A percentile compares a stretch with the other conserved stretches of the same genome.
Conservation (phyloP, 2,888 invertebrate genomes). For the Anoplius nigerrimus region DNA sequence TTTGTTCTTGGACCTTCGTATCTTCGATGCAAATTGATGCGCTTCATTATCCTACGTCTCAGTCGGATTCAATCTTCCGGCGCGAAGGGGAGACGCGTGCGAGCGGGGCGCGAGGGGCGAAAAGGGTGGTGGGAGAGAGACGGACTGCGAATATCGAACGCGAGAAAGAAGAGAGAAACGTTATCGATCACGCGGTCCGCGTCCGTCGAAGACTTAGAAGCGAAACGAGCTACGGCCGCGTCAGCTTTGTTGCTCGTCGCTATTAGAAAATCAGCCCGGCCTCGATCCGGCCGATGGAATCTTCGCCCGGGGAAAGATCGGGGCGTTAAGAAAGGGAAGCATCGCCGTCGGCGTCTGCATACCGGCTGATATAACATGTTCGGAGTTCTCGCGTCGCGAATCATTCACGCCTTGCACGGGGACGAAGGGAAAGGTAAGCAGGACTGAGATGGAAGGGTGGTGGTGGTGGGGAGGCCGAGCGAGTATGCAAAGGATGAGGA, state of each 20-base stretch:
- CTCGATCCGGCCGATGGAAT: too few relatives aligned
- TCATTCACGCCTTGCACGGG: conserved; percentile 62
- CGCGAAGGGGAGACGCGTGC: too few relatives aligned
- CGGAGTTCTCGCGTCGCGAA: conserved; percentile 59
- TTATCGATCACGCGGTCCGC: neutral
- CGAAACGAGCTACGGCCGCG: too few relatives aligned
- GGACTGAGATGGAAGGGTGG: neutral
- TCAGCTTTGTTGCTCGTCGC: neutral
- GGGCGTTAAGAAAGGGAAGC: conserved; percentile 16
- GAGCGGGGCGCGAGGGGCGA: neutral
- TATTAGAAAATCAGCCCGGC: too few relatives aligned
- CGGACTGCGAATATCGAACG: neutral
- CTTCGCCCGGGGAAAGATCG: conserved; percentile 7
- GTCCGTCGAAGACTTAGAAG: neutral
- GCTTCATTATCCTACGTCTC: too few relatives aligned
- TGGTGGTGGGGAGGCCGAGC: neutral
- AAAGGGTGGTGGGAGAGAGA: neutral
- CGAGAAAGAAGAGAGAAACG: too few relatives aligned
- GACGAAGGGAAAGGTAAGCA: conserved; percentile 4
- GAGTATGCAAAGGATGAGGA: neutral
- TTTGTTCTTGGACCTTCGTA: too few relatives aligned
- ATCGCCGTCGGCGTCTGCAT: conserved; percentile 49
- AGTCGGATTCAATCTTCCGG: neutral
- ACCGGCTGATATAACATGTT: conserved; percentile 54
- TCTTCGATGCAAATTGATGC: too few relatives aligned